Base-by-base conservation (phyloP, 2,797 vertebrate species). In the Pseudochromis fuscus region DNA sequence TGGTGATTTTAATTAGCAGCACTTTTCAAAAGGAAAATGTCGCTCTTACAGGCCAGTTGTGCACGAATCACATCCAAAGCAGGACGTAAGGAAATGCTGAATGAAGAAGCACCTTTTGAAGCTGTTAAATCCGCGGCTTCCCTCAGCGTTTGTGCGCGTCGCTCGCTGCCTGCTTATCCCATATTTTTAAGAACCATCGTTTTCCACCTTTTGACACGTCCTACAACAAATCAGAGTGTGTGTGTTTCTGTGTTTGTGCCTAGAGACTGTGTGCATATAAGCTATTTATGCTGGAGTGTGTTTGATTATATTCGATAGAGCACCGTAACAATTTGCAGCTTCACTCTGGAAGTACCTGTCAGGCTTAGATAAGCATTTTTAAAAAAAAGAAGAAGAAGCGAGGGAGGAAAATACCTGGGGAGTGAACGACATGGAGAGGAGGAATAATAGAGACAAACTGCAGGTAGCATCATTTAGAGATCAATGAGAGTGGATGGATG, bases 301-400 rank as follows among this genome's bases (percentile, higher is more conserved):
- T 79, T 62, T 79, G 73, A 80, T 81, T 82, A 48, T 73, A 40
- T 66, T 59, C 18, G 31, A 87, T 59, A 67, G 70, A 80, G 67
- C 21, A 60, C 65, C 60, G 18, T 57, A 66, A 72, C 63, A 79
- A 77, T 83, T 66, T 52, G 28, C 40, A 61, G 75, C 72, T 63
- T n/a, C 3, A 15, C 40, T 51, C 79, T 76, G 77, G 68, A 84
- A 75, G 62, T 31, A 81, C 59, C 84, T 87, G 81, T 79, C 84
- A 84, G 67, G 12, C 60, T 70, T 45, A 80, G 79, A 84, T 82
- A 82, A 86, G 70, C 71, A 25, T 37, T 37, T 12, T 28, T 51
- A 38, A 31, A 21, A 64, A 42, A 31, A 44, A 12, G 19, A 33
- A 3, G 56, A 13, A 15, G 35, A 37, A 35, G 31, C 3, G 16